Conservation (phyloP, 53 echinoderm and acorn worm species). For the Zoroaster sp. region DNA sequence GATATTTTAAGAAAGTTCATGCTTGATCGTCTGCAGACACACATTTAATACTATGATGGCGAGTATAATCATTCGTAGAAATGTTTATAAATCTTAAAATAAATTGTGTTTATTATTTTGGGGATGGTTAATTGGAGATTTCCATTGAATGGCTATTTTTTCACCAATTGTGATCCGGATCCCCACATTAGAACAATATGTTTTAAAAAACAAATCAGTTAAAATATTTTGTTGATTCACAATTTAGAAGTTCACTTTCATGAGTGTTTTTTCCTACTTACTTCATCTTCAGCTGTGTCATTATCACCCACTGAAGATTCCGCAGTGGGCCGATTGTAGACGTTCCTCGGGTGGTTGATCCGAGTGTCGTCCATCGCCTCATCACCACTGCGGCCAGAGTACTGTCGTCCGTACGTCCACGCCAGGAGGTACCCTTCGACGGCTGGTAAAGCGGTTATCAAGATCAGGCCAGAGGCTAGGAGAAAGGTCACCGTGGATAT, state of each 20-base stretch:
- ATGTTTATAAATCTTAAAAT: too few relatives aligned
- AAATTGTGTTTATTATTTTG: too few relatives aligned
- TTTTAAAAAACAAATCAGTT: not conserved
- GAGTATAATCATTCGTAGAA: too few relatives aligned
- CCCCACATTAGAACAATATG: not conserved
- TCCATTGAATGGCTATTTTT: too few relatives aligned
- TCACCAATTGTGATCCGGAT: not conserved
- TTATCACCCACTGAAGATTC: not conserved
- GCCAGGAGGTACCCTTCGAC: slow-evolving; percentile 46
- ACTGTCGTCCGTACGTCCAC: slow-evolving; percentile 6
- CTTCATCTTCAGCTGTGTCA: slow-evolving; percentile 8
- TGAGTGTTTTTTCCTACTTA: not conserved
- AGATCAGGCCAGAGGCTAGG: not conserved
- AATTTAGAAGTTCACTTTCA: not conserved
- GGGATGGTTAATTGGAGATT: too few relatives aligned
- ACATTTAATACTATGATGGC: too few relatives aligned
- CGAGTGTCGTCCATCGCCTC: not conserved
- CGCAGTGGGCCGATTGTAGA: slow-evolving; percentile 4
- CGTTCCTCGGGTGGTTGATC: slow-evolving; percentile 49
- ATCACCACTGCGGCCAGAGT: not conserved
- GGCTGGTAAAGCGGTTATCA: slow-evolving; percentile 33
- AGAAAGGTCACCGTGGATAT: not conserved
- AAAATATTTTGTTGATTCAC: not conserved
- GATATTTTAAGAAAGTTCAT: too few relatives aligned
- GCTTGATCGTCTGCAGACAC: not conserved